Base-by-base conservation (phyloP, 2,888 invertebrate genomes). In the Junonia oenone region DNA sequence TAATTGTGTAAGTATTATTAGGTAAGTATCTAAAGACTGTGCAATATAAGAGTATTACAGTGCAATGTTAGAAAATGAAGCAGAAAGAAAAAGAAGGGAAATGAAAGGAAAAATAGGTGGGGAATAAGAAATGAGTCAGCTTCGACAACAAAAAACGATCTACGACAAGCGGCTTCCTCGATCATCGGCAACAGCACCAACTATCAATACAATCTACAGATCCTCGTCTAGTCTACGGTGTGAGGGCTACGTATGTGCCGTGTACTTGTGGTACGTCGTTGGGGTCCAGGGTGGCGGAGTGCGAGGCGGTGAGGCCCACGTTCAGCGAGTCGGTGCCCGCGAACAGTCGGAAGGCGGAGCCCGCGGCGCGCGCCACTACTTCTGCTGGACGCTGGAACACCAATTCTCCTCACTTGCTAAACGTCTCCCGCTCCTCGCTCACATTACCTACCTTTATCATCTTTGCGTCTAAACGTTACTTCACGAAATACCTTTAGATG, bases 341-440 rank as follows among this genome's bases (percentile, higher is more conserved):
- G 76, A 95, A 93, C 86, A 95, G 93, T 63, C 95, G 93, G 92
- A 94, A 95, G 74, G 95, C 93, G 72, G 93, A 93, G 75, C 95
- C 95, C 62, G 94, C 95, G 71, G 95, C 94, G 80, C 95, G 92
- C 73, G 95, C 95, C 90, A 95, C 93, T 81, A 94, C 93, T 91
- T 94, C 95, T 76, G 95, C 95, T 74, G 95, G 94, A 82, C 93
- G 93, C 95, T 95, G 90, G 65, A 84, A 87, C 69, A 73, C 59
- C 69, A 73, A 67, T 61, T 67, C 71, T 69, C 66, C 73, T 65
- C 67, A 68, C 68, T 74, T 72, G 72, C 68, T 68, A 45, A 19
- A 45, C 45, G 9, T 52, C 29, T 26, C 14, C 13, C 37, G 4
- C 9, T 14, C 4, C 14, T 14, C 19, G n/a, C 6, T 29, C 17